phyloP scores from a whole-genome alignment of 2,888 invertebrate genomes.

The Helobdella robusta region DNA sequence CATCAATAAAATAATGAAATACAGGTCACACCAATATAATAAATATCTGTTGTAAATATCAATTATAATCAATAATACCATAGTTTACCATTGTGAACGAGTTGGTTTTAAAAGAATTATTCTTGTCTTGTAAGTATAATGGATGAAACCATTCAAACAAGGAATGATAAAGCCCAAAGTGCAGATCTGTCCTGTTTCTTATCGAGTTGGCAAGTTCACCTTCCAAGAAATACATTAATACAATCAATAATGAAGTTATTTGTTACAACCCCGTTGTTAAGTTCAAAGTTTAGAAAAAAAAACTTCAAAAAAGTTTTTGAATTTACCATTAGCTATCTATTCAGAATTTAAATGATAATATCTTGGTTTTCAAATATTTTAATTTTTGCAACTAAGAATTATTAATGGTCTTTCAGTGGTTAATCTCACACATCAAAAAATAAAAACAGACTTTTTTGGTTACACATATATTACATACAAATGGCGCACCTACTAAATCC shows the following conservation, averaged over 20 bases:
- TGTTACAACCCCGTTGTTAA: too few relatives aligned
- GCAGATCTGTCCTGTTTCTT: slow-evolving; percentile 51
- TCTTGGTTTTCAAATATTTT: too few relatives aligned
- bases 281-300: too few relatives aligned
- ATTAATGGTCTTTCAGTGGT: not conserved
- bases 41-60: too few relatives aligned
- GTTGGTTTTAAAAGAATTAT: slow-evolving; percentile 34
- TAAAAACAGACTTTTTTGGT: not conserved
- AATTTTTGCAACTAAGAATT: too few relatives aligned
- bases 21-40: too few relatives aligned
- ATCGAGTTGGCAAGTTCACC: slow-evolving; percentile 42
- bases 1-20: not conserved
- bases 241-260: not conserved
- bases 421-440: not conserved
- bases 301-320: too few relatives aligned
- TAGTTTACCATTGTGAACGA: slow-evolving; percentile 33
- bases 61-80: too few relatives aligned
- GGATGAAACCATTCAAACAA: slow-evolving; percentile 50
- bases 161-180: slow-evolving; percentile 49
- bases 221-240: slow-evolving; percentile 24
- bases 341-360: too few relatives aligned
- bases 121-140: slow-evolving; percentile 41
- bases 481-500: slow-evolving; percentile 61
- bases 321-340: too few relatives aligned
- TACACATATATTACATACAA: not conserved